Evolutionary conservation across 1,140 invertebrate species (phyloP).

Genomic region (Cataglyphis hispanica): DNA sequence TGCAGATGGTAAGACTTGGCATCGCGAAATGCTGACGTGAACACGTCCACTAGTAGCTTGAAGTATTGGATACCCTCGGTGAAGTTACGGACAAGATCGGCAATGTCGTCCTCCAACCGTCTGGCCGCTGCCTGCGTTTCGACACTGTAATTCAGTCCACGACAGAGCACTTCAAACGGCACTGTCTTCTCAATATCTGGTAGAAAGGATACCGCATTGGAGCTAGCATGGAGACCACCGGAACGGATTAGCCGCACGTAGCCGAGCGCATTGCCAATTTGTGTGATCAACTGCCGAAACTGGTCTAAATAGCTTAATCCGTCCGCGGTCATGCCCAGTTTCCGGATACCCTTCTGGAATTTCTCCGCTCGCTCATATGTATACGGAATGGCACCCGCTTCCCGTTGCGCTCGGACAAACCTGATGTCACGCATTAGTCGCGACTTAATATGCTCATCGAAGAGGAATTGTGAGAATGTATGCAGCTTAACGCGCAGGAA

Average conservation of each 20-base stretch:
- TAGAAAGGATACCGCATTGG: constrained; percentile 96
- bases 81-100: constrained; percentile 94
- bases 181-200: constrained; percentile 93
- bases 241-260: constrained; percentile 98
- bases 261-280: constrained; percentile 98
- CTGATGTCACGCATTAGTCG: constrained; percentile 96
- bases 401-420: constrained; percentile 86
- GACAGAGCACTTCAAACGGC: constrained; percentile 88
- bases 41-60: constrained; percentile 97
- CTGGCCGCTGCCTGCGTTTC: constrained; percentile 90
- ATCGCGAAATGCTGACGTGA: constrained; percentile 95
- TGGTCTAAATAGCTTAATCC: constrained; percentile 96
- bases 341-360: constrained; percentile 96
- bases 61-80: constrained; percentile 98
- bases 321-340: constrained; percentile 94
- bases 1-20: constrained; percentile 95
- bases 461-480: constrained; percentile 98
- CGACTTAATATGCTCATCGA: constrained; percentile 99
- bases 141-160: constrained; percentile 88
- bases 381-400: constrained; percentile 86
- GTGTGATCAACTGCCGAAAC: constrained; percentile 96
- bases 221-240: constrained; percentile 96
- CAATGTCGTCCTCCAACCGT: constrained; percentile 92
- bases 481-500: constrained; percentile 98
- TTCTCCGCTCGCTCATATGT: constrained; percentile 97